These are phyloP conservation scores for Spheniscus humboldti DNA, from an alignment of 2,797 vertebrate species.

Conservation along the genomic window DNA sequence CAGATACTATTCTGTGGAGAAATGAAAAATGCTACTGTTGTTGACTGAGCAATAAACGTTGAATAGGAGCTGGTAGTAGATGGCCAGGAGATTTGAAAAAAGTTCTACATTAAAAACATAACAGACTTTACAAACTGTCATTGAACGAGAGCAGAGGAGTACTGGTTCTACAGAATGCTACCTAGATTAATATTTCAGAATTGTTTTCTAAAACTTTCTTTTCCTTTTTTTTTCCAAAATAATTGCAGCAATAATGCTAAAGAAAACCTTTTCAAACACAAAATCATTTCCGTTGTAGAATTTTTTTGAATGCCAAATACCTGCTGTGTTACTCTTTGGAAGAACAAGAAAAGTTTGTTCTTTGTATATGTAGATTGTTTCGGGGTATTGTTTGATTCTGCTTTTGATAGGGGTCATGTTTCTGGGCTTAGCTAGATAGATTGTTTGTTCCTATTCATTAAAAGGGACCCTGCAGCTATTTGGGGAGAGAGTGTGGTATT, in stretches of 20 bases:
- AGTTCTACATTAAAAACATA: neutral
- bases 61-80: neutral
- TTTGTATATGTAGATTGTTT: slow-evolving; percentile 44
- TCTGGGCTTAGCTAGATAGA: slow-evolving; percentile 52
- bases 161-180: neutral
- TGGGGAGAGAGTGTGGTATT: slow-evolving; percentile 36
- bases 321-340: slow-evolving; percentile 50
- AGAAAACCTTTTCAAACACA: slow-evolving; percentile 39
- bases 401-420: slow-evolving; percentile 49
- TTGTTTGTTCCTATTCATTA: slow-evolving; percentile 64
- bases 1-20: neutral
- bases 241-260: slow-evolving; percentile 25
- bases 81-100: neutral
- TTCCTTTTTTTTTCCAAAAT: neutral
- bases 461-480: slow-evolving; percentile 57
- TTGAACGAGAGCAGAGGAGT: neutral
- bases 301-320: slow-evolving; percentile 41
- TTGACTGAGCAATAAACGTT: neutral
- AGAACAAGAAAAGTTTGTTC: slow-evolving; percentile 51
- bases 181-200: neutral
- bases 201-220: neutral
- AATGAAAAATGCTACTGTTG: neutral
- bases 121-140: neutral
- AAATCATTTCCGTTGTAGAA: slow-evolving; percentile 21
- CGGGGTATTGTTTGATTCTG: slow-evolving; percentile 53